Conservation (phyloP, 37 sponge, comb jelly and placozoan genomes). For the Geodia barretti region DNA sequence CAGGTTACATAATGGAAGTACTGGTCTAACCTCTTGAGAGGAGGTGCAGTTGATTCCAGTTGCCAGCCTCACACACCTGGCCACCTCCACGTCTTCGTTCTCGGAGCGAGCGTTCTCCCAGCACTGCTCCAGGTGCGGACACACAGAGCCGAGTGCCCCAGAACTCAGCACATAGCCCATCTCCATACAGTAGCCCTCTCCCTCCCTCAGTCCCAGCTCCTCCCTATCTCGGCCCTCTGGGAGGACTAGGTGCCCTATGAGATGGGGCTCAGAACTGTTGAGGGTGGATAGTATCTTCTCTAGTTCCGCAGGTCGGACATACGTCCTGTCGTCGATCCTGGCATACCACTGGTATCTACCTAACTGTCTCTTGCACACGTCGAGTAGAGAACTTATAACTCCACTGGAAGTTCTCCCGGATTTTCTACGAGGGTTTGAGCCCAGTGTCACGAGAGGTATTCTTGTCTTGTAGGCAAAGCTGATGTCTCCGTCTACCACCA, state of each 20-base stretch:
- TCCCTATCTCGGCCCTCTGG: conserved; percentile 29
- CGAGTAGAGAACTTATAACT: background rate
- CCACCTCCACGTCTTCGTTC: conserved; percentile 50
- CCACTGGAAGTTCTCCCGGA: background rate
- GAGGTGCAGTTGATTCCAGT: conserved; percentile 39
- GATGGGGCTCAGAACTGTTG: conserved; percentile 39
- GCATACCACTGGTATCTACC: conserved; percentile 43
- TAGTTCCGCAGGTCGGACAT: conserved; percentile 1
- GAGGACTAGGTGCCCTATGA: conserved; percentile 15
- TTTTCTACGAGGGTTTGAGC: background rate
- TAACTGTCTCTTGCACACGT: conserved; percentile 20
- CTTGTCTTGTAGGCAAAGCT: conserved; percentile 18
- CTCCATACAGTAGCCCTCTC: conserved; percentile 43
- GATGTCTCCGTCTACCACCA: conserved; percentile 5
- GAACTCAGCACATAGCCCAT: conserved; percentile 34
- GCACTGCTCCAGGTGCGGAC: conserved; percentile 21
- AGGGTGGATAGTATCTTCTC: conserved; percentile 23
- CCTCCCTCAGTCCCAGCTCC: conserved; percentile 34
- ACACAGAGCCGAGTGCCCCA: conserved; percentile 27
- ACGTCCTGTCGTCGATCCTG: conserved; percentile 12
- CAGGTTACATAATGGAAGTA: background rate
- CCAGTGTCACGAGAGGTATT: conserved; percentile 9
- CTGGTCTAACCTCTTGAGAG: conserved; percentile 19
- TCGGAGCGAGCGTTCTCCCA: conserved; percentile 19
- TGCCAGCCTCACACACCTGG: conserved; percentile 32